phyloP scores from a whole-genome alignment of 2,888 invertebrate species.

The Tolmerus cingulatus region DNA sequence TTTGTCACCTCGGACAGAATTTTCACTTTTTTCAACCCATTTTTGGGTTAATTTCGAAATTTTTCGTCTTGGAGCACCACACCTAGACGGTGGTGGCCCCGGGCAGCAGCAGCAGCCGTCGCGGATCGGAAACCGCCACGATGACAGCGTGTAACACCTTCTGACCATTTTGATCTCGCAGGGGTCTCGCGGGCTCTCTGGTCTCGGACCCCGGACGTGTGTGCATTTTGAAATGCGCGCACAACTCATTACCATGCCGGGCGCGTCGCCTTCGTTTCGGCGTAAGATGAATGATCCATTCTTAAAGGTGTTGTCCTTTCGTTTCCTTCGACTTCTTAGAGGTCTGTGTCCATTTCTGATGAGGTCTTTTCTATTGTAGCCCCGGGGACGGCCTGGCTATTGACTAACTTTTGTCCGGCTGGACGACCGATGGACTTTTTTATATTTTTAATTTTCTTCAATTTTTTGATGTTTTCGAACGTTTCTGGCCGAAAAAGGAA shows the following conservation, averaged over 20 bases:
- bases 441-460: not conserved
- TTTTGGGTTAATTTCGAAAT: slow-evolving; percentile 3
- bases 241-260: not conserved
- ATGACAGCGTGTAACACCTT: not conserved
- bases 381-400: not conserved
- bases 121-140: not conserved
- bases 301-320: slow-evolving; percentile 28
- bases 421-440: not conserved
- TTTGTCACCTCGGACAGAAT: not conserved
- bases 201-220: not conserved
- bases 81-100: slow-evolving; percentile 8
- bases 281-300: slow-evolving; percentile 36
- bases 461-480: not conserved
- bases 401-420: slow-evolving; percentile 12
- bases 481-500: slow-evolving; percentile 7
- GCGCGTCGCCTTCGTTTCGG: slow-evolving; percentile 1
- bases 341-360: slow-evolving; percentile 34
- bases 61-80: slow-evolving; percentile 5
- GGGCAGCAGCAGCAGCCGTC: not conserved
- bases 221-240: not conserved
- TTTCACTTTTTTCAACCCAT: slow-evolving; percentile 30
- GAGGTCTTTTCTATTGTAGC: not conserved
- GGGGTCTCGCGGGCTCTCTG: not conserved
- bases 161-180: not conserved
- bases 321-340: not conserved